Conservation (phyloP, 2,888 invertebrate genomes). For the Eupithecia vulgata region DNA sequence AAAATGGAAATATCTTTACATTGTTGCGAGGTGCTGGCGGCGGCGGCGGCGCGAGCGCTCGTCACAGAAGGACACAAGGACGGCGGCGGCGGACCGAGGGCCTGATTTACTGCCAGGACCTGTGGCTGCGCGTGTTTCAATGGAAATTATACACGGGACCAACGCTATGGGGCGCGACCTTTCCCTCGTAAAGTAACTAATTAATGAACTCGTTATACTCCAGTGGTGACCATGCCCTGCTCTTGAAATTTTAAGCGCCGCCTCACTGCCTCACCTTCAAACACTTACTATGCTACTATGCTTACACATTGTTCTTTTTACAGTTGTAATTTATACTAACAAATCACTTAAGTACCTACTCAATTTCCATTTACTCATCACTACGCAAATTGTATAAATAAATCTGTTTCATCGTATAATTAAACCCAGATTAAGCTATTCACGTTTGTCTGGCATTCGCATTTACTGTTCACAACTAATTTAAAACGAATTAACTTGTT, state of each 20-base stretch:
- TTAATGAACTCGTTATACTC: conserved; percentile 78
- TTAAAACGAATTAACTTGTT: conserved; percentile 39
- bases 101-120: conserved; percentile 78
- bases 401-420: conserved; percentile 36
- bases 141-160: conserved; percentile 77
- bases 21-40: conserved; percentile 64
- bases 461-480: conserved; percentile 40
- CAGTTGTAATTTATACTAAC: conserved; percentile 37
- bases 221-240: conserved; percentile 67
- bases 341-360: not conserved
- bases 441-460: conserved; percentile 32
- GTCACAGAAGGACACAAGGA: conserved; percentile 55
- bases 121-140: conserved; percentile 77
- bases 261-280: conserved; percentile 58
- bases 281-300: conserved; percentile 51
- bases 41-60: conserved; percentile 46
- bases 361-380: conserved; percentile 21
- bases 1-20: conserved; percentile 81
- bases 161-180: conserved; percentile 70
- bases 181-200: conserved; percentile 79
- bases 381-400: conserved; percentile 27
- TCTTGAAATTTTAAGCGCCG: conserved; percentile 77
- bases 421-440: conserved; percentile 39
- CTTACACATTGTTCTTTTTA: conserved; percentile 62
- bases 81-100: conserved; percentile 58